Percentiles rank a stretch among this genome's conserved stretches.
phyloP scores from a whole-genome alignment of 2,113 vertebrate species.

The Seriola rivoliana region DNA sequence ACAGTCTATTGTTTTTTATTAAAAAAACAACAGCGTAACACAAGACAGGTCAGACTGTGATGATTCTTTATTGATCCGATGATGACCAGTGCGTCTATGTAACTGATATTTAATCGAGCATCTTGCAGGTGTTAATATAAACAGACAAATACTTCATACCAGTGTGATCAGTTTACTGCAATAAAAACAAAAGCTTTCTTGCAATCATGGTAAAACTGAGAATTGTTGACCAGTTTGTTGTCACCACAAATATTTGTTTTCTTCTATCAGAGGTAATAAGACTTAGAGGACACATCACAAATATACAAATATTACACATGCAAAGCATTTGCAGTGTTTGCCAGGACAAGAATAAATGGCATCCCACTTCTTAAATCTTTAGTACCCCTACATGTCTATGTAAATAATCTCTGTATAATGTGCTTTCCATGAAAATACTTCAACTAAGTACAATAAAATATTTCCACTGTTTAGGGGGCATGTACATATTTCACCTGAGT shows the following conservation, averaged over 20 bases:
- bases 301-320: conserved; percentile 52
- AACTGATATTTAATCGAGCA: conserved; percentile 9
- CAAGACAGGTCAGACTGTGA: background rate
- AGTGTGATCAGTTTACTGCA: conserved; percentile 8
- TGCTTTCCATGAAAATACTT: conserved; percentile 63
- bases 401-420: conserved; percentile 41
- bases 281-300: conserved; percentile 39
- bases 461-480: conserved; percentile 49
- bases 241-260: background rate
- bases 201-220: background rate
- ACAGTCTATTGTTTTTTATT: background rate
- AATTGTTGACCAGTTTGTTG: conserved; percentile 2
- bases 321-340: conserved; percentile 41
- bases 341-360: background rate
- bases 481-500: conserved; percentile 46
- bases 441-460: conserved; percentile 61
- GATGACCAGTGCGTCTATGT: background rate
- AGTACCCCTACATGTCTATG: conserved; percentile 2
- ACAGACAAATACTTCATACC: background rate
- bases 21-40: background rate
- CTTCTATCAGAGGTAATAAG: conserved; percentile 22
- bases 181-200: background rate
- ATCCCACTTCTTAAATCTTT: background rate
- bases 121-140: conserved; percentile 14
- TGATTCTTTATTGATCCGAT: conserved; percentile 55